Percentiles rank a stretch among this genome's conserved stretches.
phyloP scores from a whole-genome alignment of 2,113 vertebrate species.

The Ammodramus savannarum region DNA sequence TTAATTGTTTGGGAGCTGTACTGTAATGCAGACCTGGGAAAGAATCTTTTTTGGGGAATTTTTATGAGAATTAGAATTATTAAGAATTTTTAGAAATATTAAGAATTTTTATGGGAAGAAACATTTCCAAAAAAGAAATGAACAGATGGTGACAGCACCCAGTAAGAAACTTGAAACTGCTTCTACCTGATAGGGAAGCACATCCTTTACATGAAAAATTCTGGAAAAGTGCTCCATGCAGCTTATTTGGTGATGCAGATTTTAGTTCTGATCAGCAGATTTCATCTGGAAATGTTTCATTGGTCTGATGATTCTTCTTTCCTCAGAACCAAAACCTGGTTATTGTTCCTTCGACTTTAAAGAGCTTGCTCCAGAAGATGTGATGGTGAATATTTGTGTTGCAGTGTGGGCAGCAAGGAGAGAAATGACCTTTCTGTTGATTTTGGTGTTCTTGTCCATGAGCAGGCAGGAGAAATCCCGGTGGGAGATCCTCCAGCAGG shows the following conservation, averaged over 20 bases:
- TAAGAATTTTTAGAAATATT: too few species aligned
- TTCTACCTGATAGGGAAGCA: background rate
- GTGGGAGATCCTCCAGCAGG: slow-evolving; percentile 87
- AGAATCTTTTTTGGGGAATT: background rate
- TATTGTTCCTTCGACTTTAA: background rate
- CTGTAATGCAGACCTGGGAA: background rate
- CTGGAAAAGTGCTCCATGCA: background rate
- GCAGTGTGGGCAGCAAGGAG: background rate
- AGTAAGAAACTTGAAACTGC: background rate
- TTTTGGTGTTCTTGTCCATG: slow-evolving; percentile 6
- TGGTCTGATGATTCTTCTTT: background rate
- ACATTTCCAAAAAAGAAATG: background rate
- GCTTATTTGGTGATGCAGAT: background rate
- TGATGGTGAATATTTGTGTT: background rate
- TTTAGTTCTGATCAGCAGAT: background rate
- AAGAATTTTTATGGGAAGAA: background rate
- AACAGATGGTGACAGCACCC: background rate
- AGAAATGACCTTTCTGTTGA: slow-evolving; percentile 1
- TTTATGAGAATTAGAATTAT: too few species aligned
- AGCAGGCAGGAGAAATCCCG: slow-evolving; percentile 85
- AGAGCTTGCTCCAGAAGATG: background rate
- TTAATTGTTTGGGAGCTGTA: background rate
- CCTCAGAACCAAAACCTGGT: background rate
- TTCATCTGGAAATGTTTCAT: background rate
- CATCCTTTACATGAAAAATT: background rate